These are phyloP conservation scores for Odontomachus brunneus DNA, from an alignment of 1,140 invertebrate genomes.

Conservation along the genomic window DNA sequence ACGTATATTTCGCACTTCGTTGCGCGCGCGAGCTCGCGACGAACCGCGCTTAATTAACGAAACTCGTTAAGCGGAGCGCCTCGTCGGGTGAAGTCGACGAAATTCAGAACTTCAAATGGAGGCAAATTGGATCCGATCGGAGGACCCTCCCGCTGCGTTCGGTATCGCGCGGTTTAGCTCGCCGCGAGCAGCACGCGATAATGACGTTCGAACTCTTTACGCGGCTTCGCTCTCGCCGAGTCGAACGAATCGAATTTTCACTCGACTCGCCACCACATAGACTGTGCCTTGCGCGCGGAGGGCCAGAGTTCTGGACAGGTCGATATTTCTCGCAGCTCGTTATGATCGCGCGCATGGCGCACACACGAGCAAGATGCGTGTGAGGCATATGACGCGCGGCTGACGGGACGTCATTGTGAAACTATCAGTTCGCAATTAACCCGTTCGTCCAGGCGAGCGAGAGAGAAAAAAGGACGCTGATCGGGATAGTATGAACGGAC, in stretches of 20 bases:
- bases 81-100: not conserved
- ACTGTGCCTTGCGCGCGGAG: constrained; percentile 10
- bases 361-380: not conserved
- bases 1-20: not conserved
- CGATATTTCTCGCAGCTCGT: constrained; percentile 30
- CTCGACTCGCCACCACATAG: constrained; percentile 30
- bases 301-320: not conserved
- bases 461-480: constrained; percentile 38
- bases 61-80: constrained; percentile 25
- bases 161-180: constrained; percentile 25
- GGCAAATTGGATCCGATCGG: constrained; percentile 23
- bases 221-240: constrained; percentile 9
- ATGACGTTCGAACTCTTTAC: constrained; percentile 60
- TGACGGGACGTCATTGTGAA: constrained; percentile 30
- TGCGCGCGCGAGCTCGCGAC: not conserved
- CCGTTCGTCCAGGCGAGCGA: constrained; percentile 50
- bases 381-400: not conserved
- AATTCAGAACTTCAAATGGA: constrained; percentile 34
- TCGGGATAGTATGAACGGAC: constrained; percentile 41
- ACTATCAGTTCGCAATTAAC: constrained; percentile 69
- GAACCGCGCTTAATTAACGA: constrained; percentile 28
- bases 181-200: constrained; percentile 18
- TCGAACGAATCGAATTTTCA: constrained; percentile 53
- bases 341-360: not conserved
- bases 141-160: not conserved